Evolutionary conservation across 2,113 vertebrate species (phyloP).

Genomic region (Zeus faber): DNA sequence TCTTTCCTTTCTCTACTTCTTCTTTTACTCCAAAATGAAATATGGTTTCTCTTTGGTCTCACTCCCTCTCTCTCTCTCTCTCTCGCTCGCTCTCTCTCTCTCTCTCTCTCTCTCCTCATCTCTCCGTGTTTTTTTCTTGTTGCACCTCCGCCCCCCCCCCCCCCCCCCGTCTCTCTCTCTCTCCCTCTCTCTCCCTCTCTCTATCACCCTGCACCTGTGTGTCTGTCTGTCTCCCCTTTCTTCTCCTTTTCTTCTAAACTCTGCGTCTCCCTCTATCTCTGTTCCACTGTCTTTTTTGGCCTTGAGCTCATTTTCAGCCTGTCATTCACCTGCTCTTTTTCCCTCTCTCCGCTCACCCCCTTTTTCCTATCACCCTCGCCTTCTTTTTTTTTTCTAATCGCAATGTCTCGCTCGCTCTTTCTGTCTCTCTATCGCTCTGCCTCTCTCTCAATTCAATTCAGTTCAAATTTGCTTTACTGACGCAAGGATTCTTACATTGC

Average conservation of each 20-base stretch:
- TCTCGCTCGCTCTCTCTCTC: constrained; percentile 6
- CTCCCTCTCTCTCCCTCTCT: constrained; percentile 22
- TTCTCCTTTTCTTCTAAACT: not conserved
- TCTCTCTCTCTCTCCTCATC: constrained; percentile 13
- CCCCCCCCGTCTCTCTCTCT: constrained; percentile 12
- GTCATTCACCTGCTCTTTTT: constrained; percentile 43
- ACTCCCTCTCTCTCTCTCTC: constrained; percentile 14
- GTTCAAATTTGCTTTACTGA: too few relatives aligned
- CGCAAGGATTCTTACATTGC: too few relatives aligned
- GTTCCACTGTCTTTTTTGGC: not conserved
- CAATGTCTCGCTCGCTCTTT: constrained; percentile 42
- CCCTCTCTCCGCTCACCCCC: constrained; percentile 21
- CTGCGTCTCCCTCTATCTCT: not conserved
- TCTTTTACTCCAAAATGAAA: constrained; percentile 48
- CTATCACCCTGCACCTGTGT: not conserved
- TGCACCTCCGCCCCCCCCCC: too few relatives aligned
- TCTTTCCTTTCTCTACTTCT: constrained; percentile 9
- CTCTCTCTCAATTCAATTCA: too few relatives aligned
- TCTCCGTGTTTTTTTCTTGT: not conserved
- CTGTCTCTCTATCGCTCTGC: constrained; percentile 17
- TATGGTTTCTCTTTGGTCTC: constrained; percentile 41
- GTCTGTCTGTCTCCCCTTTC: not conserved
- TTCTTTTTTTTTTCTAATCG: constrained; percentile 14
- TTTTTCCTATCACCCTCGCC: constrained; percentile 27
- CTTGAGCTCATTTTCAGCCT: constrained; percentile 14